These are phyloP conservation scores for Macroteleia sp. DNA, from an alignment of 2,888 invertebrate genomes.

Conservation along the genomic window DNA sequence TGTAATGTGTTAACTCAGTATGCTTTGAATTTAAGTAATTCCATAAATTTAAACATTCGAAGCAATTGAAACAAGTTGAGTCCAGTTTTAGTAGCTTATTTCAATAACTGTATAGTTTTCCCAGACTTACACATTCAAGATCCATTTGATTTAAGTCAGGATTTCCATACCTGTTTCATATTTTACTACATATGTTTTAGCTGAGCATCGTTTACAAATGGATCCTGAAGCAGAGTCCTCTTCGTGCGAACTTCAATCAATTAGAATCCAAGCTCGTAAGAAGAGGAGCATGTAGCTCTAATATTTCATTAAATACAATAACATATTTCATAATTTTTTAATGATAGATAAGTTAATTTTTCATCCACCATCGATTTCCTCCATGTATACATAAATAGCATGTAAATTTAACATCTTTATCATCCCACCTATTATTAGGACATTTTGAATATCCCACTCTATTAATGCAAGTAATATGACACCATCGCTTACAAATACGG, in stretches of 20 bases:
- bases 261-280: too few relatives aligned
- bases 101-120: conserved; percentile 48
- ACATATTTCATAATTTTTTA: too few relatives aligned
- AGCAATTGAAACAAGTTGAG: neutral
- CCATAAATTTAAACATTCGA: neutral
- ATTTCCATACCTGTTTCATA: neutral
- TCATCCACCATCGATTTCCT: conserved; percentile 6
- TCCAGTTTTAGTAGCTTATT: conserved; percentile 10
- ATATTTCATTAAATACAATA: too few relatives aligned
- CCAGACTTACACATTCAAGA: neutral
- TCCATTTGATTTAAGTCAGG: too few relatives aligned
- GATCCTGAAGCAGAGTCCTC: too few relatives aligned
- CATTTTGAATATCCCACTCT: neutral
- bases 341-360: too few relatives aligned
- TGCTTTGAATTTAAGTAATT: neutral
- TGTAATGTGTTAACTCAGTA: too few relatives aligned
- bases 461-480: neutral
- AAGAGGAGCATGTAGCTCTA: too few relatives aligned
- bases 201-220: too few relatives aligned
- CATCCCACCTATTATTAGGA: neutral
- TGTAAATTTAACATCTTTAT: neutral
- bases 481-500: conserved; percentile 7
- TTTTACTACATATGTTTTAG: too few relatives aligned
- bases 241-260: too few relatives aligned
- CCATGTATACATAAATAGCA: neutral